Conservation (phyloP, 2,888 invertebrate genomes). For the Sipha maydis region DNA sequence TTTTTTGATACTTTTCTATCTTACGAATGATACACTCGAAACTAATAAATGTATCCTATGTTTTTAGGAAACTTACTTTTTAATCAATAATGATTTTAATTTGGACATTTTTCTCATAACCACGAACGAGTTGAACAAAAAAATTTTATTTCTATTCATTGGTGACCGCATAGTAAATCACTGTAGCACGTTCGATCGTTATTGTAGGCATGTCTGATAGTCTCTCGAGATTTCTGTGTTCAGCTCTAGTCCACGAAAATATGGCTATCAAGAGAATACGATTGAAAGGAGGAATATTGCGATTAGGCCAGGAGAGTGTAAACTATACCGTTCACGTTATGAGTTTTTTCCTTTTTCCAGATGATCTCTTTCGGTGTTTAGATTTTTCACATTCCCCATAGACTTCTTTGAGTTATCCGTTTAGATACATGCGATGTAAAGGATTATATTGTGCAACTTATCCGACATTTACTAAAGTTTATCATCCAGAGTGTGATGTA, state of each 20-base stretch:
- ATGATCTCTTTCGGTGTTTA: not conserved
- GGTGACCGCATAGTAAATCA: not conserved
- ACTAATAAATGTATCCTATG: too few relatives aligned
- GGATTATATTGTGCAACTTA: not conserved
- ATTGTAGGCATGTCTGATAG: not conserved
- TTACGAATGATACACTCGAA: too few relatives aligned
- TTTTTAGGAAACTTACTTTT: too few relatives aligned
- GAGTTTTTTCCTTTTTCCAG: constrained; percentile 6
- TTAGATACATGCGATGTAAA: not conserved
- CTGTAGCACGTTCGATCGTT: not conserved
- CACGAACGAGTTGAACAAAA: too few relatives aligned
- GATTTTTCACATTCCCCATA: not conserved
- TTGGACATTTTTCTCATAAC: too few relatives aligned
- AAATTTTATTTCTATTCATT: not conserved
- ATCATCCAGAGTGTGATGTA: not conserved
- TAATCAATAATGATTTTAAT: too few relatives aligned
- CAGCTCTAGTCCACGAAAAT: not conserved
- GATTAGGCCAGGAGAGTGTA: constrained; percentile 2
- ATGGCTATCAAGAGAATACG: not conserved
- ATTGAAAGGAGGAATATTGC: not conserved
- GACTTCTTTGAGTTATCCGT: not conserved
- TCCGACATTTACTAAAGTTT: not conserved
- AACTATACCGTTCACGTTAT: not conserved
- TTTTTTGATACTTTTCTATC: too few relatives aligned
- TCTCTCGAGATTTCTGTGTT: constrained; percentile 1